Conservation (phyloP, 2,113 vertebrate species). For the Cyphomyrus plagiostoma region DNA sequence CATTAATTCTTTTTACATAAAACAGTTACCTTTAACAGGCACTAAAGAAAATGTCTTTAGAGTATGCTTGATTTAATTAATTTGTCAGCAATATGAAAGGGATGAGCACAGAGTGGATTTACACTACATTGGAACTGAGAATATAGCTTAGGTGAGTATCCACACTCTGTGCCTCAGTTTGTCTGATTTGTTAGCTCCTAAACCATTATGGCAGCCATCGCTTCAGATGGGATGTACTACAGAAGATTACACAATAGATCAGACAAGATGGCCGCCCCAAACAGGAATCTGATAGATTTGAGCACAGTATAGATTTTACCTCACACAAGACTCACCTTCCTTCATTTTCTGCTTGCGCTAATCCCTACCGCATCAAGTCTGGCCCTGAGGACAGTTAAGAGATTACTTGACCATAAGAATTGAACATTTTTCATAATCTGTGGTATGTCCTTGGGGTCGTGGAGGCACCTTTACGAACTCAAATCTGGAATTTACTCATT, state of each 20-base stretch:
- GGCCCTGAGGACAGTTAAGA: constrained; percentile 42
- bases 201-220: not conserved
- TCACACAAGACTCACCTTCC: not conserved
- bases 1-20: constrained; percentile 34
- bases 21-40: constrained; percentile 46
- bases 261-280: not conserved
- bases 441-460: constrained; percentile 4
- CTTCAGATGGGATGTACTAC: not conserved
- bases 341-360: constrained; percentile 26
- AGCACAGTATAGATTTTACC: not conserved
- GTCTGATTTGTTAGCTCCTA: constrained; percentile 34
- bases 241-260: not conserved
- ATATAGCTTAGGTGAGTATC: constrained; percentile 38
- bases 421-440: constrained; percentile 27
- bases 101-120: constrained; percentile 39
- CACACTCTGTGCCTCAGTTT: constrained; percentile 33
- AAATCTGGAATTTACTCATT: not conserved
- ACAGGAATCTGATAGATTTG: not conserved
- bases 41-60: constrained; percentile 45
- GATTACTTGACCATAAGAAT: constrained; percentile 40
- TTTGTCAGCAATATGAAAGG: constrained; percentile 52
- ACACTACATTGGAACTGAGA: constrained; percentile 30
- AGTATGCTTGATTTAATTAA: constrained; percentile 54
- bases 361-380: constrained; percentile 44
- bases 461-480: constrained; percentile 1